Evolutionary conservation across 2,888 invertebrate species (phyloP), one percentile per base, ranked within the genome.

Genomic region (Noctua comes): DNA sequence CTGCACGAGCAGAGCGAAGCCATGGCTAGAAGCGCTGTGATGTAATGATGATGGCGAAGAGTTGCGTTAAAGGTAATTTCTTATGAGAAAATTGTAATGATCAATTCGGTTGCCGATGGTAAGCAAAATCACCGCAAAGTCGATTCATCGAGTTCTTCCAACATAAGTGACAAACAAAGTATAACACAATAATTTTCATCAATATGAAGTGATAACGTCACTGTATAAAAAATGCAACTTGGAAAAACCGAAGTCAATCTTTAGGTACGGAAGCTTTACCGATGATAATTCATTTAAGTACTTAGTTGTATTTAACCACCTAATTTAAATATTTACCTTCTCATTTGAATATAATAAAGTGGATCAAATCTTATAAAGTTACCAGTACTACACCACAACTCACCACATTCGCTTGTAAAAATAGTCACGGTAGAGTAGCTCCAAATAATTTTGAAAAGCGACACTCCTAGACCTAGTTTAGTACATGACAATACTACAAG

Each of bases 401-500:
- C 3, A 31, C 24, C n/a, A 69, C 40, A 40, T 51, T 64, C 43
- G 10, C 31, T 54, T 6, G 31, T 31, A 79, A 79, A 62, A 72
- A 7, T 57, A 40, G 27, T 80, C 59, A 75, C 69, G 57, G 81
- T 73, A 46, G 54, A 85, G 8, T 68, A 51, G 27, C 43, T 57
- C n/a, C 13, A 70, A 73, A 82, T 75, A 3, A 40, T 77, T 81
- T 74, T 62, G 48, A 78, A 84, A 81, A 73, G 77, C 54, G 75
- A n/a, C 79, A 71, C 83, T 68, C 79, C 86, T 51, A 71, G 68
- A 59, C 18, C 75, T 68, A 66, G 36, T 80, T 85, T 43, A 46
- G 62, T 69, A 36, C 65, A 69, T 84, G 73, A 84, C 71, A 77
- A 74, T 68, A 57, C 48, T 64, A 73, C 83, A 83, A 77, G 71